Evolutionary conservation across 2,888 invertebrate species (phyloP), one percentile per base, ranked within the genome.

Genomic region (Drosophila percnosoma): DNA sequence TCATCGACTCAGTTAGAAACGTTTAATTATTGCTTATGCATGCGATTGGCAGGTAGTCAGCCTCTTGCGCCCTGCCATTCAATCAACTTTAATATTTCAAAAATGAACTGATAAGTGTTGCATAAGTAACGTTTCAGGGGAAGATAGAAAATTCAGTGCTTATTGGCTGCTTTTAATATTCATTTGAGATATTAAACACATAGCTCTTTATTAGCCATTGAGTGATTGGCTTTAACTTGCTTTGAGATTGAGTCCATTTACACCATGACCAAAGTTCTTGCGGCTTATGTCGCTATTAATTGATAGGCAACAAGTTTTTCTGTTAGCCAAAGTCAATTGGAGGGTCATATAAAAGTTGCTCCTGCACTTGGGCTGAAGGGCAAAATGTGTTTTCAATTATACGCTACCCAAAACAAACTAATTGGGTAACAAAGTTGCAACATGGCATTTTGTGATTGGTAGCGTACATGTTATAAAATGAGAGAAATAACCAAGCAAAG

Each of bases 401-500:
- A 69, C 68, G 74, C 75, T 75, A 49, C 33, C 79, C 77, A 64
- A 75, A 82, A 82, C 83, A 86, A 90, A 90, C 89, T 90, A 90
- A 91, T 90, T 90, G 87, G 89, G 89, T 91, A 90, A 89, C 79
- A 91, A 90, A 90, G 80, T 90, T 90, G 75, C 82, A 82, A 66
- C 87, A 83, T 78, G 87, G 86, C 82, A 79, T 73, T 83, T 83
- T 82, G 73, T 82, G 83, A 90, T 89, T 87, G 83, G 85, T 89
- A 73, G 84, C 85, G 85, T 87, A 89, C 87, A 83, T 74, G 86
- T 78, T 85, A 89, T 83, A 81, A 89, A 89, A 83, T 70, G 71
- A 81, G 75, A 79, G 81, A 88, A 86, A 85, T 86, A 83, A 80
- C 72, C 65, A 34, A 65, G 33, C 67, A 40, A 80, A 73, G 65